A percentile compares a stretch with the other conserved stretches of the same genome.
Evolutionary conservation across 2,888 invertebrate genomes (phyloP).

Genomic region (Xestia rhomboidea): DNA sequence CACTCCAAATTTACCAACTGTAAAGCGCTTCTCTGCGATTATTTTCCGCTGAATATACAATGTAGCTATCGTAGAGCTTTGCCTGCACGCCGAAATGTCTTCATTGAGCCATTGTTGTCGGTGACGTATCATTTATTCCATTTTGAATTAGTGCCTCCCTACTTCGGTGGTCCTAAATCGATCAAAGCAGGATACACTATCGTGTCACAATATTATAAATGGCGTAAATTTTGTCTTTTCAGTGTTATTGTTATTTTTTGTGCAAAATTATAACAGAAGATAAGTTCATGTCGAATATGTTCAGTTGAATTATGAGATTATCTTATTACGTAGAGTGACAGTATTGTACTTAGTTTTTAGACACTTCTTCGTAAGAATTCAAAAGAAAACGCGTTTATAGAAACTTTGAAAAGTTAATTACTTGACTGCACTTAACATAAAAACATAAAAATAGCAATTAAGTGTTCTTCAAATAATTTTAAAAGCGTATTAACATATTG

Average conservation of each 20-base stretch:
- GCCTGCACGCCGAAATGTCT: conserved; percentile 78
- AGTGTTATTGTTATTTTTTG: conserved; percentile 68
- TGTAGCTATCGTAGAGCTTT: conserved; percentile 73
- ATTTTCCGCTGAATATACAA: conserved; percentile 84
- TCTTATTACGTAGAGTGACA: conserved; percentile 54
- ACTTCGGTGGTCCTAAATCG: conserved; percentile 82
- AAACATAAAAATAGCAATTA: conserved; percentile 30
- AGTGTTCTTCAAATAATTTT: conserved; percentile 35
- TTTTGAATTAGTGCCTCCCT: conserved; percentile 77
- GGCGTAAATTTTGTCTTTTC: conserved; percentile 77
- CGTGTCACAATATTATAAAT: conserved; percentile 86
- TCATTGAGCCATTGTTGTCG: conserved; percentile 85
- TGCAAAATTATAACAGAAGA: conserved; percentile 44
- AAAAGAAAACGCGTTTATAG: neutral
- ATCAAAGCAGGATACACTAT: conserved; percentile 65
- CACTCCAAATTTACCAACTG: conserved; percentile 85
- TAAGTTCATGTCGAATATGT: too few relatives aligned
- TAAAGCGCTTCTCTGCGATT: conserved; percentile 81
- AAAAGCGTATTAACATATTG: conserved; percentile 39
- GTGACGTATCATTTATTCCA: conserved; percentile 87
- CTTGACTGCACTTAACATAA: neutral
- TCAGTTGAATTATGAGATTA: conserved; percentile 49
- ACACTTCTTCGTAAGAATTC: conserved; percentile 1
- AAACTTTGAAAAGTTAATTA: neutral
- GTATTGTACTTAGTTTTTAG: neutral